Percentiles rank a stretch among this genome's conserved stretches.
Conservation (phyloP, 2,797 vertebrate genomes). For the Lacerta agilis region DNA sequence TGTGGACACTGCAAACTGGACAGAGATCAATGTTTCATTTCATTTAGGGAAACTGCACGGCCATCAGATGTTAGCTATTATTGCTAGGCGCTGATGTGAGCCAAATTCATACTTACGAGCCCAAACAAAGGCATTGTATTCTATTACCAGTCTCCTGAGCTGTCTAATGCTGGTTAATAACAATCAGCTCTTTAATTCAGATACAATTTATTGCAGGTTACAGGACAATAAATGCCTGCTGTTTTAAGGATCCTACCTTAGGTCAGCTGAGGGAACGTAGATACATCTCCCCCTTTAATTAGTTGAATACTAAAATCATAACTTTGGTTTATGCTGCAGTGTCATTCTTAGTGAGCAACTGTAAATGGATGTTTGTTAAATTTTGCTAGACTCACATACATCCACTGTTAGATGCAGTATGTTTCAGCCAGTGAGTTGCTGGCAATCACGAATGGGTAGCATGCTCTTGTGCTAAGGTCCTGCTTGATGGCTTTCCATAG, state of each 20-base stretch:
- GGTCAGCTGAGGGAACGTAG: not conserved
- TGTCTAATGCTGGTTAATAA: conserved; percentile 13
- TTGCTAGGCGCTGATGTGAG: not conserved
- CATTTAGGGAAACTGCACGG: conserved; percentile 26
- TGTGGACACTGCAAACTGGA: not conserved
- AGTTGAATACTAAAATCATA: not conserved
- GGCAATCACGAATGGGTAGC: too few species aligned
- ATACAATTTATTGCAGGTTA: not conserved
- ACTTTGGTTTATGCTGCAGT: not conserved
- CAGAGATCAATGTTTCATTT: conserved; percentile 9
- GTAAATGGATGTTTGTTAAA: not conserved
- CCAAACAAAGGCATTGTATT: conserved; percentile 27
- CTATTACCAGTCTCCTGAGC: not conserved
- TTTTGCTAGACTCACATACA: not conserved
- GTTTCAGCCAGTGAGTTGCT: too few species aligned
- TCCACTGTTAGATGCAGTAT: too few species aligned
- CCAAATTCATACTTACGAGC: not conserved
- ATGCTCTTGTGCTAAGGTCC: too few species aligned
- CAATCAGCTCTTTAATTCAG: not conserved
- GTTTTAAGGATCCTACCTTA: not conserved
- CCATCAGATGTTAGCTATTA: conserved; percentile 15
- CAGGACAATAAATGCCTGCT: not conserved
- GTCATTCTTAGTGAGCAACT: not conserved
- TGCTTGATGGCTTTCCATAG: too few species aligned
- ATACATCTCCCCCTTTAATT: not conserved